phyloP scores from a whole-genome alignment of 2,113 vertebrate genomes.

The Pseudopipra pipra region DNA sequence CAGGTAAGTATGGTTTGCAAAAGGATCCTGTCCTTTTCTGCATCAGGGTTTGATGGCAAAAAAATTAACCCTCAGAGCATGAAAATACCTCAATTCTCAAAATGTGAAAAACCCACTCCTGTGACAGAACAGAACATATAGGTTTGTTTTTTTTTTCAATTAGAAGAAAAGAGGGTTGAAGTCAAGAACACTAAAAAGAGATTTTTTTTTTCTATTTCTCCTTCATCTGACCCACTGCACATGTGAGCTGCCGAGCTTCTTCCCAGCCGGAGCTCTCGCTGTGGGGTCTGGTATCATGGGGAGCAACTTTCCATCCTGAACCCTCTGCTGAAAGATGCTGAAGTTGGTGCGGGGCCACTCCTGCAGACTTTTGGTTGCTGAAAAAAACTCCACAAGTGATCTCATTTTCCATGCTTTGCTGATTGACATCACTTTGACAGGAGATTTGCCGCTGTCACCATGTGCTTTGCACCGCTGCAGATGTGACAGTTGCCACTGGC shows the following conservation, averaged over 20 bases:
- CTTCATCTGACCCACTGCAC: neutral
- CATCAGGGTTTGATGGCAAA: neutral
- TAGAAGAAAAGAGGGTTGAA: neutral
- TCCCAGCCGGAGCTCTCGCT: neutral
- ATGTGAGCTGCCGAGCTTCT: neutral
- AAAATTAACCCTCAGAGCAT: neutral
- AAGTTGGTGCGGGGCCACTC: neutral
- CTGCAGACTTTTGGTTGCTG: neutral
- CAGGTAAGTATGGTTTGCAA: neutral
- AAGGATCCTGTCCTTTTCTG: neutral
- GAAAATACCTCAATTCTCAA: neutral
- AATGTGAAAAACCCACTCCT: neutral
- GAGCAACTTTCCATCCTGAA: neutral
- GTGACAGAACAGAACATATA: neutral
- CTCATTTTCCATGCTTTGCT: neutral
- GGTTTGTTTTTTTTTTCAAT: neutral
- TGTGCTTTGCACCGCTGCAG: accelerated
- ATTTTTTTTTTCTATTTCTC: neutral
- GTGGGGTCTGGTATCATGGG: accelerated
- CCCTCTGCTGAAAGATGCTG: neutral
- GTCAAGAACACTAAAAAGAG: neutral
- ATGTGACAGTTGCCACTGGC: accelerated
- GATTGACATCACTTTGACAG: neutral
- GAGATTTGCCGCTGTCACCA: accelerated
- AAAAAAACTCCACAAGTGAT: neutral